Conservation (phyloP, 2,797 vertebrate species). For the Antennarius maculatus region DNA sequence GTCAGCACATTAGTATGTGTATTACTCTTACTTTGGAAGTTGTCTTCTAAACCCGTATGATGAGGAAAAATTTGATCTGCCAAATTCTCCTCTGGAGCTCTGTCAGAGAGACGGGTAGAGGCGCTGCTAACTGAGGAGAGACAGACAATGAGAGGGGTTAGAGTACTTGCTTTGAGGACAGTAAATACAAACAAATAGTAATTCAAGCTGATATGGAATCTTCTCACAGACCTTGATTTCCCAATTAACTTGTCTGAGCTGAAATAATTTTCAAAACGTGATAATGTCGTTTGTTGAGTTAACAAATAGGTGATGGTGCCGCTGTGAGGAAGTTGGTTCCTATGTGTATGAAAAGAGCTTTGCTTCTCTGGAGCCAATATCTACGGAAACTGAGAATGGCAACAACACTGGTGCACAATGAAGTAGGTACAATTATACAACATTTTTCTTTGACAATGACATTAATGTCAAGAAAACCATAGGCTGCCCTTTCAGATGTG, state of each 20-base stretch:
- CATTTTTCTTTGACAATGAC: background rate
- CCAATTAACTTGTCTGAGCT: background rate
- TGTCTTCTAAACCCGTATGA: conserved; percentile 51
- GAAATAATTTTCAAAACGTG: background rate
- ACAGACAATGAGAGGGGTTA: conserved; percentile 23
- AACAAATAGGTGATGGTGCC: background rate
- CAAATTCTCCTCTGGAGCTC: conserved; percentile 55
- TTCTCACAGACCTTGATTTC: background rate
- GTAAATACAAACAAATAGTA: background rate
- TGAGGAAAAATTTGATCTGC: conserved; percentile 50
- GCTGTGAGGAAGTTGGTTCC: too few relatives aligned
- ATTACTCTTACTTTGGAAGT: conserved; percentile 63
- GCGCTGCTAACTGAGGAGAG: conserved; percentile 60
- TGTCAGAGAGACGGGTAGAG: conserved; percentile 61
- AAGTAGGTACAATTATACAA: background rate
- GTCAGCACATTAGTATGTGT: background rate
- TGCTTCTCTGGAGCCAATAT: background rate
- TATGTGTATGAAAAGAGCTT: background rate
- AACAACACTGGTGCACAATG: background rate
- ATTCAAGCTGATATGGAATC: conserved; percentile 4
- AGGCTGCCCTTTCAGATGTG: background rate
- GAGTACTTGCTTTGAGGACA: background rate
- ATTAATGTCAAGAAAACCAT: background rate
- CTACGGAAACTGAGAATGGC: background rate
- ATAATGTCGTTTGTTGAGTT: background rate